Percentiles rank a stretch among this genome's conserved stretches.
These are phyloP conservation scores for Drosophila mimica DNA, from an alignment of 2,888 invertebrate genomes.

Conservation along the genomic window DNA sequence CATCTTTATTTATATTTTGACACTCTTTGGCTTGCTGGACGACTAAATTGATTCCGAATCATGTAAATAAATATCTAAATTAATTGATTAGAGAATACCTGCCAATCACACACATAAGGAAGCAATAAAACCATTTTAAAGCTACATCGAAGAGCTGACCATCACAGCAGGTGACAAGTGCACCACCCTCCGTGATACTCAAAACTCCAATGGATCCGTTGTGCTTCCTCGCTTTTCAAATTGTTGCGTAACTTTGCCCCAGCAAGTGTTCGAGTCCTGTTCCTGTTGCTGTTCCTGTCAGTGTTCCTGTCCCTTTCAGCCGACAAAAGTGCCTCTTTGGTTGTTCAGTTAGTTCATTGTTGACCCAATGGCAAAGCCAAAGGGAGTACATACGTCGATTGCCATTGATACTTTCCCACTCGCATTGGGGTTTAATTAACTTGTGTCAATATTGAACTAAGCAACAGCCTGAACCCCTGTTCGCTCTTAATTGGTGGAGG, in stretches of 20 bases:
- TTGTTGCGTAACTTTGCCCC: conserved; percentile 15
- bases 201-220: conserved; percentile 3
- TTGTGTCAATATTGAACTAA: conserved; percentile 78
- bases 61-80: background rate
- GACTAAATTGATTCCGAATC: background rate
- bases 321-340: conserved; percentile 39
- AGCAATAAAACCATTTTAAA: conserved; percentile 36
- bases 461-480: conserved; percentile 34
- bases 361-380: conserved; percentile 52
- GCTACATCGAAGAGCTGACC: conserved; percentile 46
- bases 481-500: conserved; percentile 9
- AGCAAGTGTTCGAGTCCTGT: background rate
- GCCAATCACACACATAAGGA: background rate
- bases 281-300: too few species aligned
- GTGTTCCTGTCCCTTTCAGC: conserved; percentile 24
- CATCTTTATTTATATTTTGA: conserved; percentile 39
- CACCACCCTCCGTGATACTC: conserved; percentile 21
- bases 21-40: conserved; percentile 44
- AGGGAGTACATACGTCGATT: conserved; percentile 28
- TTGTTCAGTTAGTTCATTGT: conserved; percentile 72
- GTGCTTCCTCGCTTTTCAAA: conserved; percentile 33
- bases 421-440: conserved; percentile 76
- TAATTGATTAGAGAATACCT: background rate
- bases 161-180: conserved; percentile 67
- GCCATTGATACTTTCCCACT: conserved; percentile 57